Base-by-base conservation (phyloP, 1,140 invertebrate genomes). In the Lasioglossum albipes region DNA sequence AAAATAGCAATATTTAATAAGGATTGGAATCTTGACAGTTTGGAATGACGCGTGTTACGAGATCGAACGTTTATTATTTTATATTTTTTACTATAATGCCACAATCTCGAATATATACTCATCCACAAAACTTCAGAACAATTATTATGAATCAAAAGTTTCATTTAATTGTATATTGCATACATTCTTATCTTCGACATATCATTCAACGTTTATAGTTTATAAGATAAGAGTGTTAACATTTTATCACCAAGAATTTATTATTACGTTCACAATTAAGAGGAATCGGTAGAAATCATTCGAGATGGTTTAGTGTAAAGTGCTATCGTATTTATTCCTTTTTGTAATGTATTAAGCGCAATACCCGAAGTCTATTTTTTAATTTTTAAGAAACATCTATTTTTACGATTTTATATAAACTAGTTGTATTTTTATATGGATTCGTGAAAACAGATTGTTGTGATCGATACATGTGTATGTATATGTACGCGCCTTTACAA, bases 401-500 rank as follows among this genome's bases (percentile, higher is more conserved):
- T 79, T 79, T 79, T 79, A 79, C 70, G 62, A 73, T 57, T 79
- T 79, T 79, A 65, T 79, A 79, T 79, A 52, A 66, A 79, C 41
- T 79, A 79, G 66, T 74, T 66, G 74, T 79, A 74, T 49, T 78
- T 49, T 49, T 79, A 79, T 12, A 67, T 13, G 18, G n/a, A 65
- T 74, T 10, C 22, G 65, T 64, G 42, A 49, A 41, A 74, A 74
- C 20, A 66, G 27, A 79, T 79, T 74, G 31, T 66, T 74, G 79
- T 68, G 79, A 80, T 80, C n/a, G n/a, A 75, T 59, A 13, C 45
- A 49, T 54, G 52, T 18, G 52, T 18, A 54, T 49, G 45, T 49
- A 54, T 7, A 20, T 54, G 3, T 54, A 16, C 7, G 52, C 18
- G 18, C 5, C 13, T 20, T 6, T 54, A 9, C 62, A 75, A 42